Evolutionary conservation across 2,113 vertebrate genomes (phyloP).

Genomic region (Synchiropus splendidus): DNA sequence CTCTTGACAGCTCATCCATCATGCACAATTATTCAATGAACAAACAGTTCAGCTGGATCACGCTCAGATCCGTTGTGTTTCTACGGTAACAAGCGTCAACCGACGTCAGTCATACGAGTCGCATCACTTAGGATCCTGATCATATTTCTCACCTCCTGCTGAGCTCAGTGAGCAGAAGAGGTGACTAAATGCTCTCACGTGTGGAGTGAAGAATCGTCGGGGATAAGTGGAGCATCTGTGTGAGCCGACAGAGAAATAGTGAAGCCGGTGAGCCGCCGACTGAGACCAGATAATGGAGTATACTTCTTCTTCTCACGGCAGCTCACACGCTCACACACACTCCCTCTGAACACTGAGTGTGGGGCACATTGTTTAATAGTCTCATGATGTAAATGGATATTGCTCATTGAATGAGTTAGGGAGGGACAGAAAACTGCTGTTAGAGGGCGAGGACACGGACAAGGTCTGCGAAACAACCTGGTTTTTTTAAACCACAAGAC

Average conservation of each 20-base stretch:
- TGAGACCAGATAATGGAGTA: no score
- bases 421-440: no score
- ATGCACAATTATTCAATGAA: slow-evolving; percentile 27
- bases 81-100: slow-evolving; percentile 32
- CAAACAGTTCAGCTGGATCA: slow-evolving; percentile 12
- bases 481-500: no score
- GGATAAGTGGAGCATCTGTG: slow-evolving; percentile 11
- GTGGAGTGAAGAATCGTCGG: slow-evolving; percentile 6
- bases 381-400: slow-evolving; percentile 56
- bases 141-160: slow-evolving; percentile 3
- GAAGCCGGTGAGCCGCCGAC: no score
- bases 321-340: no score
- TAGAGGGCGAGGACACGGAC: no score
- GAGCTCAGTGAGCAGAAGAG: background rate
- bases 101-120: background rate
- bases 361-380: slow-evolving; percentile 55
- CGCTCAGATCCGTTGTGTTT: slow-evolving; percentile 28
- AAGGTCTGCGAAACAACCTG: no score
- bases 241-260: slow-evolving; percentile 2
- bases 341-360: slow-evolving; percentile 38
- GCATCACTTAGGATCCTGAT: slow-evolving; percentile 32
- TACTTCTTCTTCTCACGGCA: no score
- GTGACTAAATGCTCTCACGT: no score
- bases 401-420: slow-evolving; percentile 58
- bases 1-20: slow-evolving; percentile 27